Conservation (phyloP, 2,888 invertebrate species). For the Chelonus formosanus region DNA sequence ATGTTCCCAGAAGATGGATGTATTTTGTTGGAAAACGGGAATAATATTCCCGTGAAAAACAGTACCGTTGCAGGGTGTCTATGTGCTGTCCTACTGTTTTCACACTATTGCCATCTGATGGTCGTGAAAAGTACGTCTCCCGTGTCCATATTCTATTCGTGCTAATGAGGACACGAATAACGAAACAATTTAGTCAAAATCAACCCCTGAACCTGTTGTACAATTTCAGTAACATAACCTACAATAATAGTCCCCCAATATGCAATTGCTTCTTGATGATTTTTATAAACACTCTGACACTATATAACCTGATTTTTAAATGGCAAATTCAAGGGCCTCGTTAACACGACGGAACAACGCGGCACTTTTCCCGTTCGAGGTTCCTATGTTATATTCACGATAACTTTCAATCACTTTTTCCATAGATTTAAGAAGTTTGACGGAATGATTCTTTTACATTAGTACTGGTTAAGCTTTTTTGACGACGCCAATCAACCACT, state of each 20-base stretch:
- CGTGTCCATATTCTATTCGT: constrained; percentile 52
- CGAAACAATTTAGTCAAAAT: constrained; percentile 21
- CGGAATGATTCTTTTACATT: neutral
- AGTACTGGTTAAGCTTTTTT: neutral
- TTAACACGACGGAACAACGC: constrained; percentile 47
- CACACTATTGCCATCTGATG: constrained; percentile 58
- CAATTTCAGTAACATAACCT: too few species aligned
- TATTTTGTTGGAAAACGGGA: constrained; percentile 53
- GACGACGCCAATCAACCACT: neutral
- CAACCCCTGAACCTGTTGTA: constrained; percentile 21
- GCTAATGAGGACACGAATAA: constrained; percentile 42
- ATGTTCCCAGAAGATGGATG: constrained; percentile 52
- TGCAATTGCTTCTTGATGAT: too few species aligned
- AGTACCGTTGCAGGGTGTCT: constrained; percentile 61
- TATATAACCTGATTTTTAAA: neutral
- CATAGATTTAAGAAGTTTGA: constrained; percentile 27
- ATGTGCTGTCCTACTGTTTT: constrained; percentile 59
- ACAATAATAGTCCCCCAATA: too few species aligned
- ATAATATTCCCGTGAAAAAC: constrained; percentile 57
- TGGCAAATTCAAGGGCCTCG: constrained; percentile 20
- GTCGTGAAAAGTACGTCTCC: constrained; percentile 49
- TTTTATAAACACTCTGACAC: neutral
- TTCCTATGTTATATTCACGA: constrained; percentile 46
- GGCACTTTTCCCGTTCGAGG: constrained; percentile 49
- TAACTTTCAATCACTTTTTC: constrained; percentile 48